Percentiles rank a stretch among this genome's conserved stretches.
Conservation (phyloP, 2,113 vertebrate species). For the Chaetodon auriga region DNA sequence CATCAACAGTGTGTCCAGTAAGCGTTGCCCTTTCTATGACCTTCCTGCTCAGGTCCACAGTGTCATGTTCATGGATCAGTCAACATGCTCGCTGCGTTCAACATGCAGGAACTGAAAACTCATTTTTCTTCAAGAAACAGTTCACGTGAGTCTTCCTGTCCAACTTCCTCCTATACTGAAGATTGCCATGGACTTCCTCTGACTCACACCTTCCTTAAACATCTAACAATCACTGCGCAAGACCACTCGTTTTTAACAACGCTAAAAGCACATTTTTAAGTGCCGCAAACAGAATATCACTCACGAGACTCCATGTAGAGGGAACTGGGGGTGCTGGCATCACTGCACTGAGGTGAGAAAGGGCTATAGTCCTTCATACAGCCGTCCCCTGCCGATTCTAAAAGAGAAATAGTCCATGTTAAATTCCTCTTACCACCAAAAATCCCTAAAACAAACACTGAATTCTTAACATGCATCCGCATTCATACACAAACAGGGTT, state of each 20-base stretch:
- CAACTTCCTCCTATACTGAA: background rate
- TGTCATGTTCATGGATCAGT: background rate
- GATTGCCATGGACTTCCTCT: background rate
- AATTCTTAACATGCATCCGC: constrained; percentile 21
- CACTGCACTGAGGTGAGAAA: constrained; percentile 84
- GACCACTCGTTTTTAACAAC: no score
- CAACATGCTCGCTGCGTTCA: background rate
- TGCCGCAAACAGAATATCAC: constrained; percentile 31
- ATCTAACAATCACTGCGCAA: background rate
- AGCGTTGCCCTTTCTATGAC: background rate
- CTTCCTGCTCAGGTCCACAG: background rate
- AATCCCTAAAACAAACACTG: background rate
- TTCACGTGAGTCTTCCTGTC: background rate
- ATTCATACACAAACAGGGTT: background rate
- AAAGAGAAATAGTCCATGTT: constrained; percentile 30
- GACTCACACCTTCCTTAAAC: background rate
- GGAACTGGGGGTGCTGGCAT: constrained; percentile 85
- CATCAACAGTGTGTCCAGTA: background rate
- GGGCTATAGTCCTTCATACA: constrained; percentile 79
- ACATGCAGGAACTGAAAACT: background rate
- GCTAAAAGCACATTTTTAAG: no score
- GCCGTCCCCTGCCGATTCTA: constrained; percentile 85
- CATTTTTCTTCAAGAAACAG: background rate
- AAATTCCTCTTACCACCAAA: background rate
- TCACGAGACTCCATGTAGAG: constrained; percentile 91